A percentile compares a stretch with the other conserved stretches of the same genome.
These are phyloP conservation scores for Melitaea athalia DNA, from an alignment of 2,888 invertebrate genomes.

Conservation along the genomic window DNA sequence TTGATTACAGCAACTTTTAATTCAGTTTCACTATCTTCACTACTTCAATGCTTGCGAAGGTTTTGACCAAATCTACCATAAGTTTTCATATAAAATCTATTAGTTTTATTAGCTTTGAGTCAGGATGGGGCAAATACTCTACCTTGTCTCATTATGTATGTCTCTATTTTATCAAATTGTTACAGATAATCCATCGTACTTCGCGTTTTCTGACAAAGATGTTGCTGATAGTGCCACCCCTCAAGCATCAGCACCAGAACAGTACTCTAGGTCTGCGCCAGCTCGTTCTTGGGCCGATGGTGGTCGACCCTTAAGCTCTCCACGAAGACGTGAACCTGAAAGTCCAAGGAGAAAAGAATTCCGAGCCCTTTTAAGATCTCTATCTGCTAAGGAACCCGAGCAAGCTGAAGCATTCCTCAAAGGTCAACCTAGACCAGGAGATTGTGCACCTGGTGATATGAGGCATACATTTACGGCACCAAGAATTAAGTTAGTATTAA, in stretches of 20 bases:
- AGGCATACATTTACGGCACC: conserved; percentile 74
- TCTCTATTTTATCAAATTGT: conserved; percentile 48
- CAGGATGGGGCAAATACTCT: no score
- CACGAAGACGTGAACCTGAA: conserved; percentile 67
- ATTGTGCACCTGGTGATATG: conserved; percentile 83
- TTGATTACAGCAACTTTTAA: no score
- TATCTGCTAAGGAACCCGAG: conserved; percentile 85
- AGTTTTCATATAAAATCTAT: no score
- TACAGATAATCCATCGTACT: conserved; percentile 91
- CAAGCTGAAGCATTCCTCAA: conserved; percentile 85
- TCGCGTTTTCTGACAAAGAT: conserved; percentile 84
- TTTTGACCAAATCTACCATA: no score
- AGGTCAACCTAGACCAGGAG: conserved; percentile 87
- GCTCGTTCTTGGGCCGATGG: conserved; percentile 82
- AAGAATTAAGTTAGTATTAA: conserved; percentile 65
- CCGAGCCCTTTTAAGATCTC: conserved; percentile 83
- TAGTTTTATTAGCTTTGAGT: no score
- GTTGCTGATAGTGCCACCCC: conserved; percentile 61
- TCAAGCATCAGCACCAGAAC: conserved; percentile 70
- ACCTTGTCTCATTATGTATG: not conserved
- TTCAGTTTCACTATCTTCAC: no score
- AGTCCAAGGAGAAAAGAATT: conserved; percentile 79
- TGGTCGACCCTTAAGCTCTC: conserved; percentile 65
- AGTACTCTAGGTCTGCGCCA: conserved; percentile 86
- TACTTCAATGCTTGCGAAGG: no score